Conservation (phyloP, 2,888 invertebrate species). For the Dasysyrphus albostriatus region DNA sequence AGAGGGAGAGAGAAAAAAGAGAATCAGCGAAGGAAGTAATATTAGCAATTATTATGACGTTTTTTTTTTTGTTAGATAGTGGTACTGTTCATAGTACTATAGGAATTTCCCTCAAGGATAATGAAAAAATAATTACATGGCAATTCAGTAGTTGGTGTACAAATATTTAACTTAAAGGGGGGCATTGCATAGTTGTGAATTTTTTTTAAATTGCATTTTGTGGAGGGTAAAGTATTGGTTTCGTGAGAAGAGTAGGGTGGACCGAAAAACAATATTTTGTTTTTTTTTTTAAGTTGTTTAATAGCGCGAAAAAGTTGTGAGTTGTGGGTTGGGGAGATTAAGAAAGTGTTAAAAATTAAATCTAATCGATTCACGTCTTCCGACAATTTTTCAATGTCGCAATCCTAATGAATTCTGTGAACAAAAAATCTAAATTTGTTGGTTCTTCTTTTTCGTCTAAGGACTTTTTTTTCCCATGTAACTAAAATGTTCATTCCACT, state of each 20-base stretch:
- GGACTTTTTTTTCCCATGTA: no score
- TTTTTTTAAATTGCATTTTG: neutral
- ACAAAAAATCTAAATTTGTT: no score
- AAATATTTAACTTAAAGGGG: slow-evolving; percentile 54
- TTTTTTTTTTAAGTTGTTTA: no score
- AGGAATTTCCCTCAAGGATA: slow-evolving; percentile 64
- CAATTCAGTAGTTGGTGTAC: slow-evolving; percentile 45
- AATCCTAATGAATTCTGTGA: no score
- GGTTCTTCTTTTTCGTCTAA: no score
- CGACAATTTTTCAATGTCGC: no score
- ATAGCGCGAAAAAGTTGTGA: no score
- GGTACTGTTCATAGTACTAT: slow-evolving; percentile 17
- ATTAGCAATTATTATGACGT: slow-evolving; percentile 58
- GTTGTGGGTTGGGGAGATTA: no score
- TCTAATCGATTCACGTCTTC: no score
- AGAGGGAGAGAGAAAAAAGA: slow-evolving; percentile 10
- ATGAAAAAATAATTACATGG: slow-evolving; percentile 70
- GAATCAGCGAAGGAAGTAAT: slow-evolving; percentile 46
- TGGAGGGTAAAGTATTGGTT: slow-evolving; percentile 5
- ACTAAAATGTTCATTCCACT: no score
- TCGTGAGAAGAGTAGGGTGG: neutral
- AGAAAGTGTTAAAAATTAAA: no score
- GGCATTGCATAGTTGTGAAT: neutral
- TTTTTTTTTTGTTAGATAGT: neutral
- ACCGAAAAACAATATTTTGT: no score